These are phyloP conservation scores for Tupiocoris notatus DNA, from an alignment of 2,888 invertebrate species.

Conservation along the genomic window DNA sequence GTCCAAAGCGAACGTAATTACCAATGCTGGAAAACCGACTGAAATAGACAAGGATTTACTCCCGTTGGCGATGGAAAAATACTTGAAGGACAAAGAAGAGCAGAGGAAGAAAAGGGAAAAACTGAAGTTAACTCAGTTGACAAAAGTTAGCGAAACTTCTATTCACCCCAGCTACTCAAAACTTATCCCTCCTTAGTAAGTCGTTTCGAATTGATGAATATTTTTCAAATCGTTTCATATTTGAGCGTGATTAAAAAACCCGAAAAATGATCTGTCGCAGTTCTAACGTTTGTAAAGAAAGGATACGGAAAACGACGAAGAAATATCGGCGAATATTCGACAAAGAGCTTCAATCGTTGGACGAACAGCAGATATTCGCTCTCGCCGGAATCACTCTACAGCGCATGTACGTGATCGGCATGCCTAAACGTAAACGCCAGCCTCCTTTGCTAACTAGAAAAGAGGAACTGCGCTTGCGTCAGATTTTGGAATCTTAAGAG, in stretches of 20 bases:
- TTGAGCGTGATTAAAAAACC: too few species aligned
- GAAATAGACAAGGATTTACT: constrained; percentile 16
- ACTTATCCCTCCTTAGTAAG: constrained; percentile 29
- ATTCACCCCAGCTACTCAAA: constrained; percentile 22
- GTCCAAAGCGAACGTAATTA: constrained; percentile 1
- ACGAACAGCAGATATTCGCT: constrained; percentile 21
- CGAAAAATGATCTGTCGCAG: too few species aligned
- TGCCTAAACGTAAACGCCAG: constrained; percentile 6
- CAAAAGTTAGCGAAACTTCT: neutral
- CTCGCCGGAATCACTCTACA: constrained; percentile 16
- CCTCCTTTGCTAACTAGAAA: neutral
- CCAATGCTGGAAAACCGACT: constrained; percentile 11
- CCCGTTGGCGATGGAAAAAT: constrained; percentile 5
- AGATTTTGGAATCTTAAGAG: neutral
- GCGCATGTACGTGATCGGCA: constrained; percentile 30
- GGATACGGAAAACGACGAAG: constrained; percentile 26
- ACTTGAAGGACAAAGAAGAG: constrained; percentile 22
- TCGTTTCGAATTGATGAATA: neutral
- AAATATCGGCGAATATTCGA: constrained; percentile 24
- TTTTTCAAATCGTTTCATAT: too few species aligned
- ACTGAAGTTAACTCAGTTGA: neutral
- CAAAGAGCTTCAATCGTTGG: constrained; percentile 21
- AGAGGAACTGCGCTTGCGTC: constrained; percentile 7
- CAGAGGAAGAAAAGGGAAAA: constrained; percentile 7
- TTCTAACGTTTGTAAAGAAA: constrained; percentile 21